Conservation (phyloP, 1,140 invertebrate species). For the Hirudo medicinalis region DNA sequence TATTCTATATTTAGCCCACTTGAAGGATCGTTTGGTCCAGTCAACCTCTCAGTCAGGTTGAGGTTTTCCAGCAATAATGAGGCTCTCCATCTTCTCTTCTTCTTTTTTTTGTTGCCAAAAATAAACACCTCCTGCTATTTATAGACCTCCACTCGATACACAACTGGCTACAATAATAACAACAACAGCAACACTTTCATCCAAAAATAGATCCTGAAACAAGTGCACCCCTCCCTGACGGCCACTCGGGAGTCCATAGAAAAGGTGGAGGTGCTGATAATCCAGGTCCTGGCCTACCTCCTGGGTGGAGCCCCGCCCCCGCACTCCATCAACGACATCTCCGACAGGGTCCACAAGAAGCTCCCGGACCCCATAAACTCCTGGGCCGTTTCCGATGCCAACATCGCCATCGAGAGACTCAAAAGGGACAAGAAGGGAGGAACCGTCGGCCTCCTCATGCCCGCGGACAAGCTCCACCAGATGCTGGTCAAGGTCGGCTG, state of each 20-base stretch:
- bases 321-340: slow-evolving; percentile 58
- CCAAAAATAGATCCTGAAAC: slow-evolving; percentile 60
- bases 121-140: not conserved
- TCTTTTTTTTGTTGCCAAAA: not conserved
- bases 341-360: slow-evolving; percentile 68
- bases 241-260: slow-evolving; percentile 78
- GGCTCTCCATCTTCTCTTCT: no score
- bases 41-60: no score
- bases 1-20: no score
- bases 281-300: slow-evolving; percentile 71
- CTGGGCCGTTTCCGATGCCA: slow-evolving; percentile 78
- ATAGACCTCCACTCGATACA: not conserved
- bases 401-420: slow-evolving; percentile 64
- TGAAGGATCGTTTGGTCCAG: no score
- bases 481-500: slow-evolving; percentile 66
- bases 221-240: slow-evolving; percentile 71
- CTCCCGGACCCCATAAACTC: slow-evolving; percentile 84
- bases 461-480: slow-evolving; percentile 78
- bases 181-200: not conserved
- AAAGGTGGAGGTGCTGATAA: slow-evolving; percentile 79
- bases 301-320: slow-evolving; percentile 65
- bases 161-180: not conserved
- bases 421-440: slow-evolving; percentile 56
- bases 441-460: slow-evolving; percentile 53
- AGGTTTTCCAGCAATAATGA: no score